Base-by-base conservation (phyloP, 1,140 invertebrate species). In the Liolophura sinensis region DNA sequence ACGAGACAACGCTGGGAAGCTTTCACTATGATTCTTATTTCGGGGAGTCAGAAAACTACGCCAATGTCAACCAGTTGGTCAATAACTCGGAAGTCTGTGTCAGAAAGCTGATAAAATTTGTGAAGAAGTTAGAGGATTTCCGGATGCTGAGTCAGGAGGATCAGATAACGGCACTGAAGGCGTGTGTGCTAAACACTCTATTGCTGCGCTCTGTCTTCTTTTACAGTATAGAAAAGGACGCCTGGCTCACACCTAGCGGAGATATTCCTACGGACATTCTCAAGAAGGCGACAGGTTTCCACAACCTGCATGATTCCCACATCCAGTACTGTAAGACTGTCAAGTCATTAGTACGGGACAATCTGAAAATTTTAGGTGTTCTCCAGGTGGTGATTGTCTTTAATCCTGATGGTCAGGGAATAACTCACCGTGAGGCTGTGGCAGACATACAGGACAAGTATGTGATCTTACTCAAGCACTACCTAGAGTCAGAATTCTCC, bases 311-410 rank as follows among this genome's bases (percentile, higher is more conserved):
- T 56, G 78, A 82, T 62, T 67, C 73, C 56, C 82, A 84, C 65
- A 77, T 76, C 14, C 72, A 71, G 24, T 83, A 81, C 60, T 83
- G 82, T 68, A 67, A 71, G 14, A 69, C 67, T 9, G 60, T 84
- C 12, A 84, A 84, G 62, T 64, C 69, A 20, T 65, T 83, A 22
- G 73, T 81, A 22, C 65, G 73, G 11, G 73, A 82, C 54, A 75
- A 84, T 63, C 68, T 64, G 16, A 71, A 61, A 78, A 90, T 98
- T 47, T 93, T 97, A 81, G 87, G 95, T 12, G 91, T 97, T 65
- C 86, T 97, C 74, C 92, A 92, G 78, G 92, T 94, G 58, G 94
- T 98, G 70, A 88, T 93, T 52, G 85, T 98, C 11, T 97, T 97
- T 80, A 91, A 92, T 57, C 93, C 95, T 0, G 89, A 93, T 61